A percentile compares a stretch with the other conserved stretches of the same genome.
Evolutionary conservation across 1,140 invertebrate species (phyloP).

Genomic region (Stenopsyche tienmushanensis): DNA sequence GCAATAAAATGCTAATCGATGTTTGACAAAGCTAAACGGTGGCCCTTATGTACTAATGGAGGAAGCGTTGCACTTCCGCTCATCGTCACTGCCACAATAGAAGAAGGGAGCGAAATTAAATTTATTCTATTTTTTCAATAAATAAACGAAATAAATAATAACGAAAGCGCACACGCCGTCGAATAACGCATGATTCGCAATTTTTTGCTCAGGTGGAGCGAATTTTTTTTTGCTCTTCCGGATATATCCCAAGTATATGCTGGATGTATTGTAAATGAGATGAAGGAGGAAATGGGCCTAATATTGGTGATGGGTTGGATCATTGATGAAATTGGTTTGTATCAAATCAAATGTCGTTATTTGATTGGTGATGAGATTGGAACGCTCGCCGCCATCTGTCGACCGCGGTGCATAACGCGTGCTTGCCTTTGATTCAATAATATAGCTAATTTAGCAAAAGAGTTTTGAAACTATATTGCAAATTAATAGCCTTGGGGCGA

Average conservation of each 20-base stretch:
- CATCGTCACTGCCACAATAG: not conserved
- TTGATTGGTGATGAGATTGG: constrained; percentile 23
- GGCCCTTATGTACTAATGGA: constrained; percentile 20
- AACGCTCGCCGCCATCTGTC: not conserved
- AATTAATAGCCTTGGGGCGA: constrained; percentile 21
- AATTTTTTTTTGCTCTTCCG: no score
- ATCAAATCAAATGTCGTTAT: constrained; percentile 24
- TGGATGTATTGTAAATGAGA: not conserved
- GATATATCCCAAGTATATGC: not conserved
- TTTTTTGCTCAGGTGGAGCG: no score
- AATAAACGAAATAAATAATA: no score
- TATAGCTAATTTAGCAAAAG: constrained; percentile 29
- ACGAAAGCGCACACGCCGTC: no score
- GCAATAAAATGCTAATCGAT: constrained; percentile 33
- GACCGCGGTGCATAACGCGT: not conserved
- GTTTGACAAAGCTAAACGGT: constrained; percentile 27
- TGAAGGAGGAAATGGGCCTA: constrained; percentile 25
- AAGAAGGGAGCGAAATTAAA: not conserved
- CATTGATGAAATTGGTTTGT: constrained; percentile 29
- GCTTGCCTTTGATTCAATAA: constrained; percentile 22
- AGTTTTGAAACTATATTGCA: constrained; percentile 30
- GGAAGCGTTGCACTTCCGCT: constrained; percentile 28
- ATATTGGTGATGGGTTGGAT: constrained; percentile 24
- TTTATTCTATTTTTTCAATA: no score
- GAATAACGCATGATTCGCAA: no score